Evolutionary conservation across 2,797 vertebrate species (phyloP).

Genomic region (Cryptoprocta ferox): DNA sequence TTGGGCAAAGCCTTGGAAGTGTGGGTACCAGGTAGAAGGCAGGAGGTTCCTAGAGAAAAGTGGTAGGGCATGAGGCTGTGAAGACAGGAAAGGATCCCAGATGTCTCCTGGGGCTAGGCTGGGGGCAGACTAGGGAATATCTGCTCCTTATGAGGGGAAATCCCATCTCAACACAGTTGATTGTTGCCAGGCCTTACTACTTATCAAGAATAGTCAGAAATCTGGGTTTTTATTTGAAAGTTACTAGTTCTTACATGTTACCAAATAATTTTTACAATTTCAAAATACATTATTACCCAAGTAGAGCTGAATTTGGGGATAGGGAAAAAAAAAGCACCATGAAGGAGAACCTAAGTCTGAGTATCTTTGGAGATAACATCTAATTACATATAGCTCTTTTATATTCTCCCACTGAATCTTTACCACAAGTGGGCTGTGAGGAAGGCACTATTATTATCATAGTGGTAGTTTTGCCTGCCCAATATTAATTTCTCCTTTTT

Average conservation of each 20-base stretch:
- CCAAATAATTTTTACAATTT: not conserved
- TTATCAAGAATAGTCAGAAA: not conserved
- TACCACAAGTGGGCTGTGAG: not conserved
- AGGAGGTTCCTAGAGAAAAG: not conserved
- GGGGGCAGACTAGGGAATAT: not conserved
- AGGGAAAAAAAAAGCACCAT: not conserved
- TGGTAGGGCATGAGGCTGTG: no score
- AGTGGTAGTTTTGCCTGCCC: not conserved
- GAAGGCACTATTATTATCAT: not conserved
- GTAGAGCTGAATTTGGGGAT: not conserved
- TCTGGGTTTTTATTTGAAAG: not conserved
- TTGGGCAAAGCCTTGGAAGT: not conserved
- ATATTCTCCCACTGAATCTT: not conserved
- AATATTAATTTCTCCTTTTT: not conserved
- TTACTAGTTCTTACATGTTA: not conserved
- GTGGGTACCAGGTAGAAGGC: not conserved
- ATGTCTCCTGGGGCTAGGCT: accelerated
- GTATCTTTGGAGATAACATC: not conserved
- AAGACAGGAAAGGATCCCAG: not conserved
- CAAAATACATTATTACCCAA: not conserved
- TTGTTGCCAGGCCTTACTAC: not conserved
- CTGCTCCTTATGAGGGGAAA: not conserved
- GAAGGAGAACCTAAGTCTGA: not conserved
- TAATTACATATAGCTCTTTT: not conserved
- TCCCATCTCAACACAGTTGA: not conserved